Percentiles rank a stretch among this genome's conserved stretches.
Evolutionary conservation across 2,113 vertebrate species (phyloP).

Genomic region (Corvus moneduloides): DNA sequence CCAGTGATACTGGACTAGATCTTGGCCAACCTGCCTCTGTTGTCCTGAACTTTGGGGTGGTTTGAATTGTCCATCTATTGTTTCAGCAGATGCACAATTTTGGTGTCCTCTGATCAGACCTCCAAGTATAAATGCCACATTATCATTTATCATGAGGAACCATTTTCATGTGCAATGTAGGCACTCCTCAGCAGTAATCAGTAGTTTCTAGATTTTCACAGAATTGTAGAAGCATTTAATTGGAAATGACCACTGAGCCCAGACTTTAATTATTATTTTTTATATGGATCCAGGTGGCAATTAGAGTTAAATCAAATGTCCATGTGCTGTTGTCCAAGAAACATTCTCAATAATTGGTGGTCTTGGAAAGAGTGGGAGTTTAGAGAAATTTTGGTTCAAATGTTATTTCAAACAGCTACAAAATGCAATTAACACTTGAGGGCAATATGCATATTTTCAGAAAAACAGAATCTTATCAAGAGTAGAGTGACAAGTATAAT

Average conservation of each 20-base stretch:
- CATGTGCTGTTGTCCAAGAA: neutral
- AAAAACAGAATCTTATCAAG: neutral
- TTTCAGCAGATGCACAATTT: neutral
- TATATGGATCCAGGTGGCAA: neutral
- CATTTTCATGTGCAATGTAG: neutral
- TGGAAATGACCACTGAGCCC: neutral
- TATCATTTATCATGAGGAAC: neutral
- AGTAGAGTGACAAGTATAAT: neutral
- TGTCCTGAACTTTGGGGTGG: neutral
- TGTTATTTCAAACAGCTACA: neutral
- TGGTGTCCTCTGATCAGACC: neutral
- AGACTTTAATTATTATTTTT: neutral
- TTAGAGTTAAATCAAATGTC: neutral
- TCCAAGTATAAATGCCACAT: neutral
- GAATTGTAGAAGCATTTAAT: neutral
- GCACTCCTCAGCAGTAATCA: neutral
- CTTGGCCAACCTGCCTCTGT: neutral
- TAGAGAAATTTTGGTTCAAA: neutral
- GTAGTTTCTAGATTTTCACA: neutral
- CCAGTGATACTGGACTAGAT: neutral
- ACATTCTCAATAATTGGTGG: neutral
- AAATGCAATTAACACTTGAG: neutral
- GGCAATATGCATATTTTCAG: neutral
- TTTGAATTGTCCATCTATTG: neutral
- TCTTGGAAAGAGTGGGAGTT: neutral